Evolutionary conservation across 2,797 vertebrate genomes (phyloP).

Genomic region (Aselliscus stoliczkanus): DNA sequence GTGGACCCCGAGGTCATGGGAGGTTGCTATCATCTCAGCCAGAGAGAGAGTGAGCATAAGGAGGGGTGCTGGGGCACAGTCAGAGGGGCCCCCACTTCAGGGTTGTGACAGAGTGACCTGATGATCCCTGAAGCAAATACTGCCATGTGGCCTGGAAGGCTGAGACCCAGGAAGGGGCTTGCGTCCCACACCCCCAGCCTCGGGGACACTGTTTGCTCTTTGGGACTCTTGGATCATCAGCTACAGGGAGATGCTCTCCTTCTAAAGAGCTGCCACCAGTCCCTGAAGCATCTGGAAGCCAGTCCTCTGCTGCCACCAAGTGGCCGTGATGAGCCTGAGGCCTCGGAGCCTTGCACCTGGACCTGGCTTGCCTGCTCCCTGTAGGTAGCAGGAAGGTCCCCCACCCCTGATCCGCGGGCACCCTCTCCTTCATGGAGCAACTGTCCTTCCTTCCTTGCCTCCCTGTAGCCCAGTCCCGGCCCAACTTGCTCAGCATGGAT

Average conservation of each 20-base stretch:
- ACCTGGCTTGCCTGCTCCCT: neutral
- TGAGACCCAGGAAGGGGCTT: neutral
- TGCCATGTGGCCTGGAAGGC: neutral
- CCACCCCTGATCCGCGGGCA: neutral
- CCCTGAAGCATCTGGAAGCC: neutral
- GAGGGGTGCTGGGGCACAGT: neutral
- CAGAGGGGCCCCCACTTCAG: neutral
- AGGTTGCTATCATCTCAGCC: neutral
- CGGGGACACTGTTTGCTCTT: neutral
- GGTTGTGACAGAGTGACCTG: neutral
- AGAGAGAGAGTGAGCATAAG: neutral
- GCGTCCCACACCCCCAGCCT: rapidly evolving
- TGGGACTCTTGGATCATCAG: neutral
- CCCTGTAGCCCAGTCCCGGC: neutral
- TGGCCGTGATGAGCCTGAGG: neutral
- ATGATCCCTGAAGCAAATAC: neutral
- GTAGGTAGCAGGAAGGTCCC: neutral
- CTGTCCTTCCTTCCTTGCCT: neutral
- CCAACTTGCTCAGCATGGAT: neutral
- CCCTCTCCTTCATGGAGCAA: neutral
- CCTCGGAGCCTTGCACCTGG: no score
- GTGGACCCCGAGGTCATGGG: neutral
- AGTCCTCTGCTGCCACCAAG: slow-evolving; percentile 40
- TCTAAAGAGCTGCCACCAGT: neutral
- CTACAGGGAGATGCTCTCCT: neutral